These are phyloP conservation scores for Aphidius gifuensis DNA, from an alignment of 1,140 invertebrate genomes.

Conservation along the genomic window DNA sequence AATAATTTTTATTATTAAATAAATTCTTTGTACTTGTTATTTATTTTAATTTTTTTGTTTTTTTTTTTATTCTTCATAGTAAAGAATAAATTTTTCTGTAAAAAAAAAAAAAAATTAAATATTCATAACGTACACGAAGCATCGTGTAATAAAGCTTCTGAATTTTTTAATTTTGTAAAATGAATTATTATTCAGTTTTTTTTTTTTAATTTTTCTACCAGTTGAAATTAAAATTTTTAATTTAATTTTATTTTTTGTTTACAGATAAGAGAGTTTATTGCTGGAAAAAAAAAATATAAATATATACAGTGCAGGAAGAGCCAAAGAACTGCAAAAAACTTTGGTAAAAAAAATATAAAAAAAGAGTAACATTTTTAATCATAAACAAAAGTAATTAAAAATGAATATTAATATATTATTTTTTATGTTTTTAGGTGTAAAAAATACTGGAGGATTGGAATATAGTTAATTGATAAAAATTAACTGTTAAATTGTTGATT, in stretches of 20 bases:
- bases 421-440: background rate
- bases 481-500: background rate
- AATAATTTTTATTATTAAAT: no score
- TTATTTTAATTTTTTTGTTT: no score
- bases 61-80: no score
- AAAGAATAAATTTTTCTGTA: no score
- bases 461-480: slow-evolving; percentile 1
- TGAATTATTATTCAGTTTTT: slow-evolving; percentile 19
- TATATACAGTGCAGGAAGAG: background rate
- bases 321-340: background rate
- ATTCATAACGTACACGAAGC: slow-evolving; percentile 4
- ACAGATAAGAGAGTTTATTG: slow-evolving; percentile 2
- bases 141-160: slow-evolving; percentile 7
- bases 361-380: background rate
- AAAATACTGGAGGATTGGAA: background rate
- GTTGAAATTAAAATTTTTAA: slow-evolving; percentile 8
- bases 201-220: background rate
- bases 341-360: background rate
- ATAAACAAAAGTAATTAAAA: background rate
- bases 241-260: slow-evolving; percentile 5
- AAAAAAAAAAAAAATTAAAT: slow-evolving; percentile 7
- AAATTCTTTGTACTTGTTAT: no score
- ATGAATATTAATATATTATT: background rate
- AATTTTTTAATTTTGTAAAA: background rate
- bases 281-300: no score